phyloP scores from a whole-genome alignment of 2,113 vertebrate genomes.

The Engraulis encrasicolus region DNA sequence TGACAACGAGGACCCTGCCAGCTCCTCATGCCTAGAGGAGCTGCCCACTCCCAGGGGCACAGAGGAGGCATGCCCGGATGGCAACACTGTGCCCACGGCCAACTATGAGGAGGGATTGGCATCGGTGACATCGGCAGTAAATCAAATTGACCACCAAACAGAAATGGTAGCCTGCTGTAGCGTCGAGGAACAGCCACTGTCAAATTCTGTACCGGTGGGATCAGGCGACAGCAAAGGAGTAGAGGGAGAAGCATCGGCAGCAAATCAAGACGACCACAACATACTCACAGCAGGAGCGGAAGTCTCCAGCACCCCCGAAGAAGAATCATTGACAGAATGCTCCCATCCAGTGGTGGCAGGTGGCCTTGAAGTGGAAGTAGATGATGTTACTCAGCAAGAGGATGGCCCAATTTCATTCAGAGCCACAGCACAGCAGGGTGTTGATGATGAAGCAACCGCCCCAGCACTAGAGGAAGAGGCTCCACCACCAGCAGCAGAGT shows the following conservation, averaged over 20 bases:
- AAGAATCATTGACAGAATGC: too few relatives aligned
- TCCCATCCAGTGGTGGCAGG: background rate
- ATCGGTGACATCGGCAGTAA: background rate
- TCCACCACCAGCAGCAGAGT: constrained; percentile 20
- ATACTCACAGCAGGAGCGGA: too few relatives aligned
- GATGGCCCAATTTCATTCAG: background rate
- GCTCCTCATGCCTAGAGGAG: background rate
- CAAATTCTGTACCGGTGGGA: background rate
- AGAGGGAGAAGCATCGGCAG: too few relatives aligned
- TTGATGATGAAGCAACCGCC: constrained; percentile 12
- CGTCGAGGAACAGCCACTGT: background rate
- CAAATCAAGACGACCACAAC: too few relatives aligned
- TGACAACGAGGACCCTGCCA: constrained; percentile 74
- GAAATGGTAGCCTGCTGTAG: background rate
- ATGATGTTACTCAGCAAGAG: background rate
- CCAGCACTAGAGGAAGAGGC: constrained; percentile 12
- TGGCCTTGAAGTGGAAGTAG: background rate
- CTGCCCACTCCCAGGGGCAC: background rate
- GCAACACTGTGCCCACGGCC: background rate
- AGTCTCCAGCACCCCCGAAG: too few relatives aligned
- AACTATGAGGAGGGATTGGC: background rate
- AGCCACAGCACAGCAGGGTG: background rate
- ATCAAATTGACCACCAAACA: background rate
- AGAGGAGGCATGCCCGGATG: background rate
- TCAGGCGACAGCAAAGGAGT: too few relatives aligned